Percentiles rank a stretch among this genome's conserved stretches.
These are phyloP conservation scores for Mythimna impura DNA, from an alignment of 2,888 invertebrate species.

Conservation along the genomic window DNA sequence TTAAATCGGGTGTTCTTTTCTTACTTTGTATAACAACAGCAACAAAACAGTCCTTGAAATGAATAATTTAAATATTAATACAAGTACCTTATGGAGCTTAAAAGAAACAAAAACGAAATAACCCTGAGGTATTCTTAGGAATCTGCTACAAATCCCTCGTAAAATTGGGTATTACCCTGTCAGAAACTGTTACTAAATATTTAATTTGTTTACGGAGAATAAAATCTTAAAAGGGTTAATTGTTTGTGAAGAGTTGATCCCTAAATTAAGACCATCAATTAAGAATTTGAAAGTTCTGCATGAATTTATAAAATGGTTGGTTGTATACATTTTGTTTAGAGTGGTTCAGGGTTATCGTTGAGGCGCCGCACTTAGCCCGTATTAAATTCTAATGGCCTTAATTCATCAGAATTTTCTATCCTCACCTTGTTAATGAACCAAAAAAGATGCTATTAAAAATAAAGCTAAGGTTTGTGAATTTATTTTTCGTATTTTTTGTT, in stretches of 20 bases:
- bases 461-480: background rate
- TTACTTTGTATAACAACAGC: background rate
- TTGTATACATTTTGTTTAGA: conserved; percentile 39
- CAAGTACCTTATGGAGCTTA: conserved; percentile 15
- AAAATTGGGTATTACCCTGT: conserved; percentile 61
- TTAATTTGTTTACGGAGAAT: conserved; percentile 61
- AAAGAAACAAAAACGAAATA: conserved; percentile 49
- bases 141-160: conserved; percentile 43
- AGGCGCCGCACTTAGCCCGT: conserved; percentile 18
- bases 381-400: conserved; percentile 32
- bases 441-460: background rate
- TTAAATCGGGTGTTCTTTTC: background rate
- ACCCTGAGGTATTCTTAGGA: conserved; percentile 29
- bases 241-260: conserved; percentile 50
- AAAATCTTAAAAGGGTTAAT: conserved; percentile 53
- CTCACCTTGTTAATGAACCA: conserved; percentile 1
- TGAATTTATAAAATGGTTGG: conserved; percentile 50
- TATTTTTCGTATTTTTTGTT: background rate
- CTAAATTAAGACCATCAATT: conserved; percentile 58
- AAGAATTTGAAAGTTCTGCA: conserved; percentile 34
- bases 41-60: conserved; percentile 28
- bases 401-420: conserved; percentile 14
- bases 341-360: conserved; percentile 21
- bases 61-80: conserved; percentile 49
- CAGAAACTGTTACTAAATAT: conserved; percentile 60